A percentile compares a stretch with the other conserved stretches of the same genome.
These are phyloP conservation scores for Stenurella melanura DNA, from an alignment of 2,888 invertebrate species.

Conservation along the genomic window DNA sequence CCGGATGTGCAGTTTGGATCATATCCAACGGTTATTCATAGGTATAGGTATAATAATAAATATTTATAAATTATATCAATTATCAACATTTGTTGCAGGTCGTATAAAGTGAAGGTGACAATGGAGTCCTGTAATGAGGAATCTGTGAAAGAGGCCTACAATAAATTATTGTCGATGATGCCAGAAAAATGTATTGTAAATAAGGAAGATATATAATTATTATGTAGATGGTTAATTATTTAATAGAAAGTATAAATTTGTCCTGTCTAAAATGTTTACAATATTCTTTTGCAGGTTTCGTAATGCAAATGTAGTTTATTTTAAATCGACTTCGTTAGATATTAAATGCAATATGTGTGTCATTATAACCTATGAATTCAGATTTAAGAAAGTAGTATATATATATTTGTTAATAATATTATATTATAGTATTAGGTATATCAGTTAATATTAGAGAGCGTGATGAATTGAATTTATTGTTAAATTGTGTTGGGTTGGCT, in stretches of 20 bases:
- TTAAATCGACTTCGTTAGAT: too few relatives aligned
- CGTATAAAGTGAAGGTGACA: constrained; percentile 74
- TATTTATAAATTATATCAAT: constrained; percentile 12
- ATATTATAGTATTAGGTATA: too few relatives aligned
- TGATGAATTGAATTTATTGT: too few relatives aligned
- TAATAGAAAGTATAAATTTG: not conserved
- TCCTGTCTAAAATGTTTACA: not conserved
- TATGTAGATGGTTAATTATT: not conserved
- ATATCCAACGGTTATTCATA: constrained; percentile 73
- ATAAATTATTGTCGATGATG: constrained; percentile 69
- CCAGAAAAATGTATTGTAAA: constrained; percentile 64
- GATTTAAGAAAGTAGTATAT: too few relatives aligned
- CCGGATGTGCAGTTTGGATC: constrained; percentile 75
- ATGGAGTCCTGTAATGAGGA: constrained; percentile 72
- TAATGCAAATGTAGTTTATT: too few relatives aligned
- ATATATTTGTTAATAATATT: too few relatives aligned
- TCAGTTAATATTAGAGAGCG: too few relatives aligned
- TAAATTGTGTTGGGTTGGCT: too few relatives aligned
- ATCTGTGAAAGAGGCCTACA: constrained; percentile 69
- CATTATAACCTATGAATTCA: too few relatives aligned
- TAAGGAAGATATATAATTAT: constrained; percentile 38
- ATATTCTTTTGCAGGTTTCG: too few relatives aligned
- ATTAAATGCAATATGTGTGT: too few relatives aligned
- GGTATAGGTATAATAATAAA: constrained; percentile 71
- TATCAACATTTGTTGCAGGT: constrained; percentile 63